Base-by-base conservation (phyloP, 1,140 invertebrate genomes). In the Bombus difficillimus region DNA sequence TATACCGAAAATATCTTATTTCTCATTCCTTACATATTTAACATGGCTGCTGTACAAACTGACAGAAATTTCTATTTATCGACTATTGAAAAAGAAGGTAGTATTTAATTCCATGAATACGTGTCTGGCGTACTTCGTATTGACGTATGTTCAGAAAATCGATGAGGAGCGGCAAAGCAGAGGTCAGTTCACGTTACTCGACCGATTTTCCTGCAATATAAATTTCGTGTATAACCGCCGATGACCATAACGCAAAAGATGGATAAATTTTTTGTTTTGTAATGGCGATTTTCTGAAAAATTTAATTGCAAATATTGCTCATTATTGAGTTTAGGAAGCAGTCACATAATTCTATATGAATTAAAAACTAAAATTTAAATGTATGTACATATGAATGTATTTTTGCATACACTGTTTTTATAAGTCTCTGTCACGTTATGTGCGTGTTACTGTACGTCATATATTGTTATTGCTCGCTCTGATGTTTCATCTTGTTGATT, bases 131-230 rank as follows among this genome's bases (percentile, higher is more conserved):
- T 81, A 74, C 43, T 68, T 81, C 28, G 78, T 85, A 85, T 85
- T 85, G 79, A 85, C 84, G 84, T 81, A 75, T 32, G 37, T 85
- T 81, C 71, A 81, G 69, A 85, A 85, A 85, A 81, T 85, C 84
- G 84, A 85, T 85, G 79, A 74, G 71, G 13, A 85, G 62, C 53
- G 43, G 69, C 28, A 69, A 85, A 81, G 57, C 43, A 81, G 78
- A 81, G 84, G 84, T 81, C 84, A 85, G 78, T 85, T 81, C 43
- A 25, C 41, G 71, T 68, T 85, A 59, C 79, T 75, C 79, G 71
- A 74, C 59, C 71, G 62, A 85, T 85, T 85, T 85, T 80, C 41
- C 41, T 81, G 22, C 47, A 5, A 62, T 62, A 73, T 66, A 87
- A 64, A 80, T 80, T 72, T 85, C 41, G n/a, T 59, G 13, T 5